Evolutionary conservation across 1,140 invertebrate genomes (phyloP).

Genomic region (Danaus plexippus): DNA sequence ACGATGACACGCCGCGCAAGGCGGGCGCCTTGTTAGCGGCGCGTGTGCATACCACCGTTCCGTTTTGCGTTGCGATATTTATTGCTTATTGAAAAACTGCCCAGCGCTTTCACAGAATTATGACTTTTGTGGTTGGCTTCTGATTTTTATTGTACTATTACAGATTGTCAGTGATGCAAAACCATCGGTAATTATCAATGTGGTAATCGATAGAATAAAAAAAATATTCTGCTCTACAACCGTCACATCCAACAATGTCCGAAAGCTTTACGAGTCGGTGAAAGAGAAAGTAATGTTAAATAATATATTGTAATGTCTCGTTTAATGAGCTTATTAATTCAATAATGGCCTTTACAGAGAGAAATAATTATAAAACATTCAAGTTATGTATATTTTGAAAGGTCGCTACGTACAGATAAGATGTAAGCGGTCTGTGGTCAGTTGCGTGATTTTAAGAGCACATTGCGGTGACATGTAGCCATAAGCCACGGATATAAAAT

Average conservation of each 20-base stretch:
- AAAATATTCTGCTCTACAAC: constrained; percentile 14
- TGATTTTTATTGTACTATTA: constrained; percentile 19
- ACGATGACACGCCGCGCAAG: constrained; percentile 45
- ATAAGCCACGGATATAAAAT: constrained; percentile 30
- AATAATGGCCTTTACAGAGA: constrained; percentile 27
- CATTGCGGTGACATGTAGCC: constrained; percentile 39
- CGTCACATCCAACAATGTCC: constrained; percentile 15
- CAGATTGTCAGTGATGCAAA: constrained; percentile 27
- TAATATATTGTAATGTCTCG: constrained; percentile 15
- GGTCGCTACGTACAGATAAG: constrained; percentile 32
- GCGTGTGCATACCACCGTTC: constrained; percentile 59
- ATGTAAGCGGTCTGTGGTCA: constrained; percentile 45
- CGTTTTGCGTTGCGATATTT: constrained; percentile 62
- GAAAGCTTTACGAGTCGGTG: constrained; percentile 8
- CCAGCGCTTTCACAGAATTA: constrained; percentile 44
- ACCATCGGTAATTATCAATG: constrained; percentile 14
- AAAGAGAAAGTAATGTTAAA: constrained; percentile 23
- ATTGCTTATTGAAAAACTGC: constrained; percentile 68
- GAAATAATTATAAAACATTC: constrained; percentile 19
- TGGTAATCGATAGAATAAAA: constrained; percentile 14
- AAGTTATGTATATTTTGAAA: constrained; percentile 27
- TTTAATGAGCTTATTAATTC: constrained; percentile 28
- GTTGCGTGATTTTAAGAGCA: constrained; percentile 46
- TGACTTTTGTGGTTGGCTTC: constrained; percentile 35
- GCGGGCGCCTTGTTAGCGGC: constrained; percentile 59